Evolutionary conservation across 2,113 vertebrate genomes (phyloP), one percentile per base, ranked within the genome.

Genomic region (Polyodon spathula): DNA sequence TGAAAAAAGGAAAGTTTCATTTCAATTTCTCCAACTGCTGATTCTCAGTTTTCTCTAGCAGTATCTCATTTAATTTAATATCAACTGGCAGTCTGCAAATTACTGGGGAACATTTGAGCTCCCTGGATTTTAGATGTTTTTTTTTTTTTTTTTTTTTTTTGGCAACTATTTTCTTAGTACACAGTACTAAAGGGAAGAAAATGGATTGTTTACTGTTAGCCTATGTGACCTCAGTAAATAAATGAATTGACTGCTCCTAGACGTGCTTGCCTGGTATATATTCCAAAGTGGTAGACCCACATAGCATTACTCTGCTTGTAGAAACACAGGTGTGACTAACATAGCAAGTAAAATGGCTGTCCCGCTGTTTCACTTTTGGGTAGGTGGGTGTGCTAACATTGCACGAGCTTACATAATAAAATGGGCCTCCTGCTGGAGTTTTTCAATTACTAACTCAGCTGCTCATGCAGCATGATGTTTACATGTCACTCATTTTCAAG

Each of bases 351-450:
- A 27, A 27, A 27, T 27, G n/a, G n/a, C n/a, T n/a, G 27, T 27
- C 27, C 3, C 27, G 27, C 8, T 59, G 6, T 37, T 42, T 8
- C 5, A 10, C 44, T 6, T 37, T 10, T 14, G 57, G 1, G 2
- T 9, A 37, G 48, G 48, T 40, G 6, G 37, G n/a, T 39, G 46
- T 15, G n/a, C 57, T 59, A 46, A 60, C 58, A 66, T 78, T 79
- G 73, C 80, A 66, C 43, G 48, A 72, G 62, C 68, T 75, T 78
- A 66, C 76, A 68, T 78, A 73, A 81, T 64, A 59, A 40, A 58
- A 62, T 56, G 42, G 60, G 60, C 17, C 46, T 64, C 63, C 42
- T 14, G 16, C 27, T 6, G 55, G 14, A 51, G 61, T 66, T 65
- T 74, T 60, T 57, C 58, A 61, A 69, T 70, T 58, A 62, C 58